Conservation (phyloP, 2,797 vertebrate species). For the Peromyscus aztecus region DNA sequence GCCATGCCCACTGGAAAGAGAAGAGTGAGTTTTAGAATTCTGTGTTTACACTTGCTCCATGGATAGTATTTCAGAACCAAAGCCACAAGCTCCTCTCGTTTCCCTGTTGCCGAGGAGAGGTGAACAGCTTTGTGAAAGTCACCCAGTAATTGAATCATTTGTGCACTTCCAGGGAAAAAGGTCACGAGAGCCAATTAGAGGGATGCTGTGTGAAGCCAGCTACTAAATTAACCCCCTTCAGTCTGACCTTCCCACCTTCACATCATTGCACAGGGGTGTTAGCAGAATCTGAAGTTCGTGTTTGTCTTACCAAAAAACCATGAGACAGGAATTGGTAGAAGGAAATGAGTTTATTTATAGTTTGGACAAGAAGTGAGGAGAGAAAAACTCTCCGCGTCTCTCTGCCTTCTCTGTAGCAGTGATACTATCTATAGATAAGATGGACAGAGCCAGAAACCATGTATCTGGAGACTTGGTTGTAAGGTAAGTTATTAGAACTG, state of each 20-base stretch:
- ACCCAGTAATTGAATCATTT: neutral
- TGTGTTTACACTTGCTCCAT: neutral
- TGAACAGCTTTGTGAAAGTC: neutral
- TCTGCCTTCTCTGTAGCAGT: neutral
- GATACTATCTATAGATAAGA: neutral
- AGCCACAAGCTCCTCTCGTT: neutral
- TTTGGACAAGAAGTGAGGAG: neutral
- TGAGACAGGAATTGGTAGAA: neutral
- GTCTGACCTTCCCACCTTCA: neutral
- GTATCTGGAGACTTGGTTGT: neutral
- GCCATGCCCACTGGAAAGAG: neutral
- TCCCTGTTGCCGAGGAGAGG: neutral
- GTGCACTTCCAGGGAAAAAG: neutral
- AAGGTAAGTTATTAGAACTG: neutral
- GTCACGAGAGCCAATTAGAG: neutral
- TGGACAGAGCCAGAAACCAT: neutral
- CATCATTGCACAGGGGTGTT: neutral
- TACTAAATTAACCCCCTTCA: neutral
- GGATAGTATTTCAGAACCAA: constrained; percentile 48
- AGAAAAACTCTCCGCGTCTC: neutral
- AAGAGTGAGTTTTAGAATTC: neutral
- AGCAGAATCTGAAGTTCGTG: neutral
- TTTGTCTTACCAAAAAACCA: neutral
- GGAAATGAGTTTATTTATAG: neutral
- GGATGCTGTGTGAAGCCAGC: neutral